Conservation (phyloP, 2,113 vertebrate genomes). For the Tragelaphus buxtoni region DNA sequence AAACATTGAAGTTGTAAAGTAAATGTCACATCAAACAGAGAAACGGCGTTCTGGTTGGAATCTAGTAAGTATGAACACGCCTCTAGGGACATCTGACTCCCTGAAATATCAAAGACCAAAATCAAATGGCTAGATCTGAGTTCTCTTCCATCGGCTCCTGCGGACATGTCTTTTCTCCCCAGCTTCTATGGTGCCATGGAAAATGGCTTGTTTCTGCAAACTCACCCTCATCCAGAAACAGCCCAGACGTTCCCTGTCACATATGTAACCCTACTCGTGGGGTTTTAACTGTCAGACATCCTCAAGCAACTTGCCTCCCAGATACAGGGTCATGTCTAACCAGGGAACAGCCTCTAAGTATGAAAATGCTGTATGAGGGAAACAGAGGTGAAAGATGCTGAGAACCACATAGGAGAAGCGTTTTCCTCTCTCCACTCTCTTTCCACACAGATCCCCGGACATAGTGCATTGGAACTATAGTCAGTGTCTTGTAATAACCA, state of each 20-base stretch:
- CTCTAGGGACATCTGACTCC: not conserved
- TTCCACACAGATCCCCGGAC: not conserved
- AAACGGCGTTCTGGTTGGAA: not conserved
- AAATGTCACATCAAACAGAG: not conserved
- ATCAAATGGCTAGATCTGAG: not conserved
- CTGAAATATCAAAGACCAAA: not conserved
- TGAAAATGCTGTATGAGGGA: not conserved
- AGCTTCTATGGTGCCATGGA: rapidly evolving
- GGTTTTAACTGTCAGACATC: not conserved
- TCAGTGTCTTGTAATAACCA: not conserved
- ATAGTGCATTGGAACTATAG: not conserved
- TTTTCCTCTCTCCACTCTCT: not conserved
- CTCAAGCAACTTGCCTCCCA: not conserved
- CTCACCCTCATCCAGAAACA: no score
- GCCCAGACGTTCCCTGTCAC: not conserved
- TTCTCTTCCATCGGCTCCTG: not conserved
- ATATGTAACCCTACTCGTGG: rapidly evolving
- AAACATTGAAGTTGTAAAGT: not conserved
- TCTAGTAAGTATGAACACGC: not conserved
- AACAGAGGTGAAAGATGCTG: not conserved
- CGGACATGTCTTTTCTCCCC: rapidly evolving
- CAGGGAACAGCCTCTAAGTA: not conserved
- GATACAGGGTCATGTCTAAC: not conserved
- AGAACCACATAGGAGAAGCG: not conserved
- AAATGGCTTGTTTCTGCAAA: not conserved